A percentile compares a stretch with the other conserved stretches of the same genome.
phyloP scores from a whole-genome alignment of 2,113 vertebrate species.

The Sylvilagus bachmani region DNA sequence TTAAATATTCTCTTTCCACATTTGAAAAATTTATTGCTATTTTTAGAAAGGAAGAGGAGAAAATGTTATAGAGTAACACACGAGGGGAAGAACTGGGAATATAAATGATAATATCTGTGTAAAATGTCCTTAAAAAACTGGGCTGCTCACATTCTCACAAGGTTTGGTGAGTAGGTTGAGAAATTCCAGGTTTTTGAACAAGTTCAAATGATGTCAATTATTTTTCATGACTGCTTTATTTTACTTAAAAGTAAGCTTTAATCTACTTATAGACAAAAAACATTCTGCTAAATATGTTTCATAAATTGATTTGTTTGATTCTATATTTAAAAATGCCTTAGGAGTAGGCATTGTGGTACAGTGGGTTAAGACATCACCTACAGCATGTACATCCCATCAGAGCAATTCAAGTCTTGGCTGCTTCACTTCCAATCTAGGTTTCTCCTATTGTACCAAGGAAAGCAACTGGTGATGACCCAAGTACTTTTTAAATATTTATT shows the following conservation, averaged over 20 bases:
- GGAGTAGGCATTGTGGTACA: too few species aligned
- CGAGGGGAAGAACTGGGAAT: neutral
- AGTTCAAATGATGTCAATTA: neutral
- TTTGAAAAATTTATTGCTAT: slow-evolving; percentile 11
- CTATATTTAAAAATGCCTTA: neutral
- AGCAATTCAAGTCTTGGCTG: too few species aligned
- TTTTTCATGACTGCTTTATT: slow-evolving; percentile 9
- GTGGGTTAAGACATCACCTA: too few species aligned
- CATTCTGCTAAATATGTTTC: slow-evolving; percentile 24
- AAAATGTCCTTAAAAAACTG: neutral
- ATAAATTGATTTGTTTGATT: neutral
- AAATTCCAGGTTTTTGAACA: neutral
- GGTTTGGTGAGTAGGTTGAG: neutral
- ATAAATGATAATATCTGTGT: neutral
- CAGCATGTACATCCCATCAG: too few species aligned
- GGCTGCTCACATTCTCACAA: neutral
- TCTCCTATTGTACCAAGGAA: too few species aligned
- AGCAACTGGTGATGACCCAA: too few species aligned
- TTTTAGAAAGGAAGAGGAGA: neutral
- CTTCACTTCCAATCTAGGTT: too few species aligned
- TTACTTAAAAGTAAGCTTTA: neutral
- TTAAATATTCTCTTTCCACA: neutral
- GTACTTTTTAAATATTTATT: too few species aligned
- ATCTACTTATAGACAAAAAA: neutral
- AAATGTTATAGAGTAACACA: neutral